Conservation (phyloP, 1,140 invertebrate species). For the Gonatopus flavifemur region DNA sequence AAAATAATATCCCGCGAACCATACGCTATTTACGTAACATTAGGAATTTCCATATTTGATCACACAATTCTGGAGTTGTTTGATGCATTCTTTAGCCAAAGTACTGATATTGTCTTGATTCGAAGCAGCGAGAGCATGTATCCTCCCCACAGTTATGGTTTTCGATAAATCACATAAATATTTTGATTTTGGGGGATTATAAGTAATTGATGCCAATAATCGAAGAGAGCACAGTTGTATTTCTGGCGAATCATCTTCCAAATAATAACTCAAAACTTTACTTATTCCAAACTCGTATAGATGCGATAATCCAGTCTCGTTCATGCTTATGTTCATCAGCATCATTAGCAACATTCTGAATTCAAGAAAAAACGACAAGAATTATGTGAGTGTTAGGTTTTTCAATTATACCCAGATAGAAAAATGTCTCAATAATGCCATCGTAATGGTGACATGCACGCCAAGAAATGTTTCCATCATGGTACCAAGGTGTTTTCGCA, state of each 20-base stretch:
- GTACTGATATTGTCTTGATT: conserved; percentile 15
- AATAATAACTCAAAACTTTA: conserved; percentile 29
- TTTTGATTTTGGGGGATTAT: conserved; percentile 28
- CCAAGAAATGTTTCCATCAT: too few relatives aligned
- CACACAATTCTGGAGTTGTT: conserved; percentile 11
- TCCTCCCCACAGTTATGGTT: conserved; percentile 32
- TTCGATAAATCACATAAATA: conserved; percentile 26
- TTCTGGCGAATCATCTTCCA: conserved; percentile 29
- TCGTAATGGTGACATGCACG: too few relatives aligned
- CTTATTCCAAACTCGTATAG: conserved; percentile 36
- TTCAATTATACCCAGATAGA: too few relatives aligned
- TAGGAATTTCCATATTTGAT: too few relatives aligned
- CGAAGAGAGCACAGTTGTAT: conserved; percentile 38
- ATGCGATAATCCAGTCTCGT: conserved; percentile 37
- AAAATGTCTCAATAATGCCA: too few relatives aligned
- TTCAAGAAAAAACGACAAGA: too few relatives aligned
- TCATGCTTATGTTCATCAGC: conserved; percentile 52
- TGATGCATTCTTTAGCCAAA: conserved; percentile 29
- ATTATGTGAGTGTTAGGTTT: too few relatives aligned
- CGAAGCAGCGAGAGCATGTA: conserved; percentile 23
- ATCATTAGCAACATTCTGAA: conserved; percentile 47
- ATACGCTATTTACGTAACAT: too few relatives aligned
- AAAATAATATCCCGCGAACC: too few relatives aligned
- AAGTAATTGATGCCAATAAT: conserved; percentile 47
- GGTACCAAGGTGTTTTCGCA: conserved; percentile 17